Conservation (phyloP, 1,140 invertebrate genomes). For the Adelges cooleyi region DNA sequence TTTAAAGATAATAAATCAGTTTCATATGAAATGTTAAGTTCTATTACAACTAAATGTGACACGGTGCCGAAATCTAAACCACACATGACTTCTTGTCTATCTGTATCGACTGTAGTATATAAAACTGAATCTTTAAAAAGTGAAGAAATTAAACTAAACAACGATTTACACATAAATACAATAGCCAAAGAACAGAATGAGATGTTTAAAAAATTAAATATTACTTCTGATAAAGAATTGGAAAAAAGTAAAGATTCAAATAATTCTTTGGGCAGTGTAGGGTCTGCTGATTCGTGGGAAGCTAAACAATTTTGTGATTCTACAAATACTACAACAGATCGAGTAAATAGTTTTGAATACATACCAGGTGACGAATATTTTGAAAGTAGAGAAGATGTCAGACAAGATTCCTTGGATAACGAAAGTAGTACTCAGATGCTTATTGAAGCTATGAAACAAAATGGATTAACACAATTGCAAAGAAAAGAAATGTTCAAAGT, state of each 20-base stretch:
- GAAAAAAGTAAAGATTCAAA: slow-evolving; percentile 4
- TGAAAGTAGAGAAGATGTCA: neutral
- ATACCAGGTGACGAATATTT: slow-evolving; percentile 41
- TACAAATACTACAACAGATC: slow-evolving; percentile 33
- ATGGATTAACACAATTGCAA: slow-evolving; percentile 7
- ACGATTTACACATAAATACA: neutral
- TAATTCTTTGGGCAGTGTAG: slow-evolving; percentile 5
- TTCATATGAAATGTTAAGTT: neutral
- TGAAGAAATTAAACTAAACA: neutral
- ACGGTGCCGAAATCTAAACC: neutral
- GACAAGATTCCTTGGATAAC: neutral
- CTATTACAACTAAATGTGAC: neutral
- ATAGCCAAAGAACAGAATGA: neutral
- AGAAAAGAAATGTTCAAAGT: slow-evolving; percentile 12
- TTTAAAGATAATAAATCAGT: neutral
- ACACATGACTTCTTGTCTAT: slow-evolving; percentile 11
- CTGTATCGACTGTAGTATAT: slow-evolving; percentile 17
- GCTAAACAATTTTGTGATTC: slow-evolving; percentile 10
- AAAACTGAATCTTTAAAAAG: neutral
- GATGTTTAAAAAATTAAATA: neutral
- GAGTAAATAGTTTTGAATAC: slow-evolving; percentile 44
- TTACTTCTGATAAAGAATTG: neutral
- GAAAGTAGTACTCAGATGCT: neutral
- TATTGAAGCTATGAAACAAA: slow-evolving; percentile 12
- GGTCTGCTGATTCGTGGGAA: slow-evolving; percentile 24